These are phyloP conservation scores for Nibea coibor DNA, from an alignment of 2,113 vertebrate genomes.

Conservation along the genomic window DNA sequence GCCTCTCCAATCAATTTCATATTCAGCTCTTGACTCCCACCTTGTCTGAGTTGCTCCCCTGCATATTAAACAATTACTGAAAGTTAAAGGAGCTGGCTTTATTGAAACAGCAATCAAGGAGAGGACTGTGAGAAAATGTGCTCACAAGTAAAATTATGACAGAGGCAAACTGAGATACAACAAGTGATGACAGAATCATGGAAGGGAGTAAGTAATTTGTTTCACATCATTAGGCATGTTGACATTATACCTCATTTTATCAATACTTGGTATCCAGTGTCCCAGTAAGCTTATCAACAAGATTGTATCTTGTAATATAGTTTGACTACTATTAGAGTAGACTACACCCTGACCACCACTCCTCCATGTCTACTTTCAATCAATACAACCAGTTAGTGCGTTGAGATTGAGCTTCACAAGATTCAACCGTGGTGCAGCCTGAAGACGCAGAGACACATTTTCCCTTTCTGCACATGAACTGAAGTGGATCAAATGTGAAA, in stretches of 20 bases:
- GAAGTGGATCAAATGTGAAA: constrained; percentile 10
- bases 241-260: neutral
- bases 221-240: neutral
- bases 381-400: neutral
- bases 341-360: neutral
- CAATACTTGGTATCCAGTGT: neutral
- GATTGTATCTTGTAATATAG: neutral
- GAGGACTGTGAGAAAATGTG: neutral
- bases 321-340: neutral
- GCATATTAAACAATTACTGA: constrained; percentile 58
- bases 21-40: constrained; percentile 51
- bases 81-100: constrained; percentile 21
- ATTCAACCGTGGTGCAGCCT: neutral
- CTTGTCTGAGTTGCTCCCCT: constrained; percentile 37
- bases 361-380: neutral
- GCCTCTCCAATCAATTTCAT: constrained; percentile 62
- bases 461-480: neutral
- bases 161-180: neutral
- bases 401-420: neutral
- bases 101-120: constrained; percentile 47
- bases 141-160: neutral
- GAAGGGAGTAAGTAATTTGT: neutral
- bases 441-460: constrained; percentile 5
- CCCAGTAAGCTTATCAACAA: neutral
- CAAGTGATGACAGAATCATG: neutral